Conservation (phyloP, 1,140 invertebrate genomes). For the Anthonomus grandis region DNA sequence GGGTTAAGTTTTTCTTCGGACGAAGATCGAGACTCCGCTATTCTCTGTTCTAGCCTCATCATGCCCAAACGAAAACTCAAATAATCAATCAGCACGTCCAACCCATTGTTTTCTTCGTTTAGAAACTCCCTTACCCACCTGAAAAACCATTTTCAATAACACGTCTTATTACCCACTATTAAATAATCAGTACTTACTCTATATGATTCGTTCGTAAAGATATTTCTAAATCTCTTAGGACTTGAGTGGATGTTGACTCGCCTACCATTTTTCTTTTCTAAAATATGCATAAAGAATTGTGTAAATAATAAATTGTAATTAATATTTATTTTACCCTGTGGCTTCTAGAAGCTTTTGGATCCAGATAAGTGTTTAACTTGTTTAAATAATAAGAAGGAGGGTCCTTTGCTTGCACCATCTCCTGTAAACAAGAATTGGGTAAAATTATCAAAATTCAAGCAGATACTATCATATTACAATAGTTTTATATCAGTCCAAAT, state of each 20-base stretch:
- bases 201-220: conserved; percentile 98
- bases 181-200: conserved; percentile 69
- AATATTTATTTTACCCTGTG: conserved; percentile 69
- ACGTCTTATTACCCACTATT: background rate
- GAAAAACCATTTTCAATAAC: conserved; percentile 8
- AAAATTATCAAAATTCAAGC: background rate
- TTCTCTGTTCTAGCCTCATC: conserved; percentile 83
- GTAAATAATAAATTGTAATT: background rate
- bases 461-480: too few species aligned
- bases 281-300: conserved; percentile 47
- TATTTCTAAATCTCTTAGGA: conserved; percentile 96
- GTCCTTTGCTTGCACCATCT: conserved; percentile 95
- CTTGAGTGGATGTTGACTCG: conserved; percentile 96
- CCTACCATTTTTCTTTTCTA: conserved; percentile 97
- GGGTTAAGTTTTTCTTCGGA: conserved; percentile 64
- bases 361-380: conserved; percentile 90
- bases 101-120: conserved; percentile 90
- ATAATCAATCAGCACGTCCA: conserved; percentile 97
- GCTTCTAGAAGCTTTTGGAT: conserved; percentile 92
- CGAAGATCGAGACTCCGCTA: conserved; percentile 66
- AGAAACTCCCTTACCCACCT: conserved; percentile 99
- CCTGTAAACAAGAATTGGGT: conserved; percentile 58
- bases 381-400: conserved; percentile 92
- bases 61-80: conserved; percentile 89
- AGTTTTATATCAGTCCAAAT: too few species aligned